phyloP scores from a whole-genome alignment of 2,113 vertebrate genomes.

The Sakesphorus luctuosus region DNA sequence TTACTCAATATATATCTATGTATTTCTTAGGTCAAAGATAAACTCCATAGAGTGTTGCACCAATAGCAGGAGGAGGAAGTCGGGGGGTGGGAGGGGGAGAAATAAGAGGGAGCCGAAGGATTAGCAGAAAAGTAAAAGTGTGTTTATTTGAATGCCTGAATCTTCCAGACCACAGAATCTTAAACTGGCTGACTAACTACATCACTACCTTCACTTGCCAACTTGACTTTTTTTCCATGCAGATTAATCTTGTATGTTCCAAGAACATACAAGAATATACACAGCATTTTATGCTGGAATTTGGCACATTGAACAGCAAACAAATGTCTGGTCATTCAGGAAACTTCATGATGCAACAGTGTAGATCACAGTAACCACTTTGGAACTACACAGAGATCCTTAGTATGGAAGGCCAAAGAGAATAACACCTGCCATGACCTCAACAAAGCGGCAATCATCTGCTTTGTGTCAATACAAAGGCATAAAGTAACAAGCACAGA shows the following conservation, averaged over 20 bases:
- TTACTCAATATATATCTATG: not conserved
- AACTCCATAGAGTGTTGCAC: not conserved
- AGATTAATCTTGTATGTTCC: not conserved
- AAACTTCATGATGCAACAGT: not conserved
- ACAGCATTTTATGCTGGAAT: not conserved
- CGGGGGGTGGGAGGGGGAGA: not conserved
- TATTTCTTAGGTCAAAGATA: not conserved
- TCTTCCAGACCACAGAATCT: not conserved
- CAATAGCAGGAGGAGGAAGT: not conserved
- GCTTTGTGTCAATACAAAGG: not conserved
- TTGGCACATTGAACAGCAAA: conserved; percentile 5
- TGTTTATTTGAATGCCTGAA: conserved; percentile 12
- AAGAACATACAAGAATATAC: not conserved
- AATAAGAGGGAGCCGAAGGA: not conserved
- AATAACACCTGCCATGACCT: conserved; percentile 12
- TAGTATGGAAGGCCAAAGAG: not conserved
- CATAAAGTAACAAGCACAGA: not conserved
- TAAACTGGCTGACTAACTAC: not conserved
- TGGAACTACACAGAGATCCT: fast-evolving
- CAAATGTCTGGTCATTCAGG: not conserved
- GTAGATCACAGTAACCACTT: not conserved
- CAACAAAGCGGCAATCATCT: not conserved
- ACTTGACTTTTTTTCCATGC: not conserved
- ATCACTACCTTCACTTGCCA: not conserved
- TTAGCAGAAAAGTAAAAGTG: conserved; percentile 36